A percentile compares a stretch with the other conserved stretches of the same genome.
These are phyloP conservation scores for Microvelia longipes DNA, from an alignment of 1,140 invertebrate genomes.

Conservation along the genomic window DNA sequence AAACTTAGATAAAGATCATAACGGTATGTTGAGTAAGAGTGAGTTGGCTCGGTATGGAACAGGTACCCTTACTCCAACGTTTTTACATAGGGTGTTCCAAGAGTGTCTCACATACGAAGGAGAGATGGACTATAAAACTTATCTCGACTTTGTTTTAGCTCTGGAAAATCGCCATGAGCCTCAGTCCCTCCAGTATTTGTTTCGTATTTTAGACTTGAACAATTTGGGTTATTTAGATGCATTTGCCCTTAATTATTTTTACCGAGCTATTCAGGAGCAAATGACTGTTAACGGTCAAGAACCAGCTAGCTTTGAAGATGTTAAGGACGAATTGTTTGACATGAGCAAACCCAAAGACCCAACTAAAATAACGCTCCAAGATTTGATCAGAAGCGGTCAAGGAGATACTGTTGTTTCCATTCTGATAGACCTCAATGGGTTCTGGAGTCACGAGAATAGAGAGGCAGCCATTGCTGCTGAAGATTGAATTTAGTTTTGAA, in stretches of 20 bases:
- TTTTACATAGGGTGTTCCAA: conserved; percentile 86
- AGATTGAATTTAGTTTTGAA: conserved; percentile 13
- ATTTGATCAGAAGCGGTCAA: conserved; percentile 70
- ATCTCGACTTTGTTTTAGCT: conserved; percentile 85
- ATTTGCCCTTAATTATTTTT: conserved; percentile 86
- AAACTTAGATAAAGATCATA: conserved; percentile 68
- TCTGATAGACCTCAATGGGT: conserved; percentile 88
- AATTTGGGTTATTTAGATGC: conserved; percentile 73
- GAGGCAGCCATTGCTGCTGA: conserved; percentile 58
- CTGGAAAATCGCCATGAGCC: conserved; percentile 84
- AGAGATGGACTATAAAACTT: conserved; percentile 97
- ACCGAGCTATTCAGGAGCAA: conserved; percentile 81
- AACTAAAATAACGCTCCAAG: conserved; percentile 69
- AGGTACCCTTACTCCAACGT: conserved; percentile 77
- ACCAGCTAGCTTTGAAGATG: conserved; percentile 77
- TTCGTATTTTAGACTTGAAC: conserved; percentile 81
- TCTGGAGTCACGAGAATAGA: conserved; percentile 89
- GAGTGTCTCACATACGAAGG: conserved; percentile 88
- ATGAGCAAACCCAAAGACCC: conserved; percentile 85
- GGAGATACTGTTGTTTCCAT: conserved; percentile 88
- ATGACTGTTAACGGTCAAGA: conserved; percentile 70
- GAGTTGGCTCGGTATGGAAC: conserved; percentile 43
- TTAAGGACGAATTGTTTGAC: conserved; percentile 95
- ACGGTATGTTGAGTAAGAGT: conserved; percentile 12
- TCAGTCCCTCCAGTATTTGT: conserved; percentile 80